Evolutionary conservation across 2,888 invertebrate genomes (phyloP).

Genomic region (Salpingus planirostris): DNA sequence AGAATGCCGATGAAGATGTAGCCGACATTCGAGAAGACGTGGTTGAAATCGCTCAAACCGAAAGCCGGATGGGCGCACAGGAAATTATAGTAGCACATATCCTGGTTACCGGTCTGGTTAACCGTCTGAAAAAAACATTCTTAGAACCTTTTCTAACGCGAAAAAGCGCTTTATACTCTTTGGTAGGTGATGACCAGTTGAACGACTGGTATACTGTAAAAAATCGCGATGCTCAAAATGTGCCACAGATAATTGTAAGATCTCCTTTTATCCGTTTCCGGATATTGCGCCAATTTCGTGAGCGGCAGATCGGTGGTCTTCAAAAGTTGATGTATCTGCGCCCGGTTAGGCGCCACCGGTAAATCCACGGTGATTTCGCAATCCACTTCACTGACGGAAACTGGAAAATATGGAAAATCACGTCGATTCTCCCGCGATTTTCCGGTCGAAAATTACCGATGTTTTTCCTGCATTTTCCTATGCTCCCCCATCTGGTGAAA

Average conservation of each 20-base stretch:
- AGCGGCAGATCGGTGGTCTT: slow-evolving; percentile 40
- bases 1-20: slow-evolving; percentile 71
- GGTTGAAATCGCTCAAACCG: slow-evolving; percentile 72
- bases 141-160: slow-evolving; percentile 18
- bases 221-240: slow-evolving; percentile 68
- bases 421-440: slow-evolving; percentile 5
- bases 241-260: slow-evolving; percentile 66
- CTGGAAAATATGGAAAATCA: not conserved
- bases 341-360: too few relatives aligned
- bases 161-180: slow-evolving; percentile 38
- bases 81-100: slow-evolving; percentile 86
- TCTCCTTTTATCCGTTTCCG: slow-evolving; percentile 49
- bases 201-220: slow-evolving; percentile 77
- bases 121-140: slow-evolving; percentile 50
- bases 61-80: slow-evolving; percentile 72
- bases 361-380: too few relatives aligned
- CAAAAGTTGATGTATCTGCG: too few relatives aligned
- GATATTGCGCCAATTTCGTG: slow-evolving; percentile 51
- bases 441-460: too few relatives aligned
- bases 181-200: slow-evolving; percentile 77
- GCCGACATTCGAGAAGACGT: slow-evolving; percentile 75
- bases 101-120: slow-evolving; percentile 72
- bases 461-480: too few relatives aligned
- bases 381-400: slow-evolving; percentile 3
- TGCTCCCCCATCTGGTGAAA: slow-evolving; percentile 27